Evolutionary conservation across 2,888 invertebrate genomes (phyloP).

Genomic region (Dicranocentrus wangi): DNA sequence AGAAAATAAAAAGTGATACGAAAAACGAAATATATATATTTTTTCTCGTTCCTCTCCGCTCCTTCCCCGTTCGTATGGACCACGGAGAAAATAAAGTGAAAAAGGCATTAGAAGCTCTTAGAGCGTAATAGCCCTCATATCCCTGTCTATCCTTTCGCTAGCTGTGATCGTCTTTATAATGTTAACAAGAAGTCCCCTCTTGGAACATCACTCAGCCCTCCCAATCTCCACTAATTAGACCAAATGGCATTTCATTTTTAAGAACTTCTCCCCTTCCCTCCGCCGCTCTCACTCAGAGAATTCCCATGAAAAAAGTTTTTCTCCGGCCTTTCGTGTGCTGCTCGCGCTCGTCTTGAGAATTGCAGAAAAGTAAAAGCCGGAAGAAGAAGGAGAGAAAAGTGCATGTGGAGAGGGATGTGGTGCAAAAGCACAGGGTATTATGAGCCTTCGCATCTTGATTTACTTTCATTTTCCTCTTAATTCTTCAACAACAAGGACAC

Average conservation of each 20-base stretch:
- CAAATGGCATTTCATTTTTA: conserved; percentile 64
- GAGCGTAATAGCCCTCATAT: neutral
- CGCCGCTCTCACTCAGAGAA: conserved; percentile 5
- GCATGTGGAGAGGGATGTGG: neutral
- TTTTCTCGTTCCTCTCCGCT: too few relatives aligned
- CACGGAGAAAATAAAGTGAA: conserved; percentile 8
- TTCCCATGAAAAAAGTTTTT: conserved; percentile 14
- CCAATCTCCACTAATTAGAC: conserved; percentile 65
- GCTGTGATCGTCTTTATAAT: too few relatives aligned
- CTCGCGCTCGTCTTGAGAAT: too few relatives aligned
- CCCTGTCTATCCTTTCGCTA: neutral
- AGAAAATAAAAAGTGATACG: too few relatives aligned
- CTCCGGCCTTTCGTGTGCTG: neutral
- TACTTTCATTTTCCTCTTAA: conserved; percentile 18
- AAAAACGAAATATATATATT: too few relatives aligned
- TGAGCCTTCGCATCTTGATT: conserved; percentile 17
- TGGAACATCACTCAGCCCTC: conserved; percentile 32
- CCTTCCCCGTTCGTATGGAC: neutral
- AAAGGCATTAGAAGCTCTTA: conserved; percentile 29
- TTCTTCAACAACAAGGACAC: neutral
- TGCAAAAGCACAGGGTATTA: neutral
- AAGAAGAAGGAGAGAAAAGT: neutral
- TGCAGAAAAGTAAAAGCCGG: conserved; percentile 11
- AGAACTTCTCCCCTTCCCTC: conserved; percentile 22
- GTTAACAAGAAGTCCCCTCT: conserved; percentile 3